Base-by-base conservation (phyloP, 2,797 vertebrate species). In the Psittacula derbiana region DNA sequence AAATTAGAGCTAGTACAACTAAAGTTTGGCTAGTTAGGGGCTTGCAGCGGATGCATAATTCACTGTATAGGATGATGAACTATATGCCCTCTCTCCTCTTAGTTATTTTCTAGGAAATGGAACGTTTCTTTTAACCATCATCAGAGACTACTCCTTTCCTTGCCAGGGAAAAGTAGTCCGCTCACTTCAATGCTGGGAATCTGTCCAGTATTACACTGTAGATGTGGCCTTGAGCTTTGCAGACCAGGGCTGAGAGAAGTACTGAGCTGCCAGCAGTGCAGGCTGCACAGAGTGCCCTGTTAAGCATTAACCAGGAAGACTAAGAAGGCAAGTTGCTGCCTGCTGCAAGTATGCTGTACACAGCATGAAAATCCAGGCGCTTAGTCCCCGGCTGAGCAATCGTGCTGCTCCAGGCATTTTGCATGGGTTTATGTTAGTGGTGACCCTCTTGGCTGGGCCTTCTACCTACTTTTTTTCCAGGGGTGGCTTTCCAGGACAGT, bases 31-130 rank as follows among this genome's bases (percentile, higher is more conserved):
- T 58, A 80, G 5, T 72, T 18, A 11, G 23, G 83, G 52, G 50
- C 87, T 67, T 27, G 60, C 80, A 86, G 60, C 79, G 65, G 80
- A 75, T 83, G 62, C 38, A 0, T 79, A 86, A 93, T 90, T 90
- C 62, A 49, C 41, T 53, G 11, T 8, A 10, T 12, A 1, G 75
- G 28, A 20, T 6, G 31, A 62, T 66, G 66, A 92, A 70, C 75
- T 66, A 0, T 4, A 40, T 62, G 66, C 74, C 73, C 78, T 79
- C 66, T 91, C 74, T 72, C 78, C 69, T 80, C 43, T 92, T 62
- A 49, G 80, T 44, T 90, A 76, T 95, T 94, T 85, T 89, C 66
- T 91, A 91, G 93, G 93, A 96, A 97, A 81, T 55, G 58, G 85
- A 81, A 83, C 69, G 1, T 50, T 88, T 93, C 52, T 47, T 84